Base-by-base conservation (phyloP, 92 coral and sea anemone genomes). In the Porites lobata region DNA sequence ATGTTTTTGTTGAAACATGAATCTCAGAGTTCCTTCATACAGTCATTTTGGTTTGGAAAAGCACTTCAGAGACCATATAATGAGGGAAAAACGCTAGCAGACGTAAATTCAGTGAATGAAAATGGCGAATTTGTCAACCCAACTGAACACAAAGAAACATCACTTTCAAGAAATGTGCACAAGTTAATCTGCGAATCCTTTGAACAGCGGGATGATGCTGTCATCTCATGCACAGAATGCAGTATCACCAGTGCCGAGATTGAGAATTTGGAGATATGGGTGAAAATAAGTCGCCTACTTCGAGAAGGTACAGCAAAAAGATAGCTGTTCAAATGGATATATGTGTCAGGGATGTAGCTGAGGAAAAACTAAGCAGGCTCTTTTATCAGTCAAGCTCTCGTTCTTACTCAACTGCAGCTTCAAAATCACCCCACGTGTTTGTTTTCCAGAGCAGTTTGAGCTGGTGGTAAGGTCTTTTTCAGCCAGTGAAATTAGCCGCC, bases 41-140 rank as follows among this genome's bases (percentile, higher is more conserved):
- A 73, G 66, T 90, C 93, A 18, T 90, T 85, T 78, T 64, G 86
- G 83, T 57, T 63, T 79, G 87, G 93, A 79, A 90, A 85, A 63
- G 63, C 82, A 6, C 77, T 85, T 18, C 86, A 69, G 78, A 38
- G 11, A 59, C 54, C 18, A 38, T 59, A 82, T 26, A 82, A 82
- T 10, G 57, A 15, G 69, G 70, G 86, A 19, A 29, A 26, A 21
- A 5, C 26, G 12, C 14, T 77, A 0, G n/a, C 82, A 59, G 32
- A 32, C 43, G 6, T 32, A 32, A 32, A 29, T 29, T 72, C 22
- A 7, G 29, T 82, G 73, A 57, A 69, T 8, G 75, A 10, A 56
- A 56, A 56, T 56, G 61, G 50, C 18, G 26, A 80, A 51, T 51
- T 70, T 82, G 58, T 1, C 6, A 61, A 57, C n/a, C 8, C 64